Evolutionary conservation across 2,888 invertebrate genomes (phyloP), one percentile per base, ranked within the genome.

Genomic region (Orthonevra nobilis): DNA sequence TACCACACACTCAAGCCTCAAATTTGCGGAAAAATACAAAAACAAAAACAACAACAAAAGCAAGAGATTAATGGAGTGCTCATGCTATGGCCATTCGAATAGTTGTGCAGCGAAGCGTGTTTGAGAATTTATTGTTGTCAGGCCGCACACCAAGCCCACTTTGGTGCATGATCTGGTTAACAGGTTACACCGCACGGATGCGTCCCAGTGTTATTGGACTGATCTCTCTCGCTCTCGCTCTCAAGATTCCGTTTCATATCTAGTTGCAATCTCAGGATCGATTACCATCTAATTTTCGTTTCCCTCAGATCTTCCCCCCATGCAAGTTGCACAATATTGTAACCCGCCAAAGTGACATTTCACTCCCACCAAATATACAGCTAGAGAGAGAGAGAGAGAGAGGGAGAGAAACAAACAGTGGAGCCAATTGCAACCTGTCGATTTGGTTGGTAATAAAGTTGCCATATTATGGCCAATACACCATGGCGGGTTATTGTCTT

Each of bases 321-420:
- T 19, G 9, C 15, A 9, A 7, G 52, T 77, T 72, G 72, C 77
- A 60, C 64, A 72, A 77, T 34, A 34, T 54, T 38, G 26, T n/a
- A n/a, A n/a, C 36, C 58, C 60, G 68, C 30, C 30, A 66, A 77
- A 60, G 64, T 77, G 77, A 77, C 77, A 77, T 77, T 77, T 77
- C 46, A 64, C 72, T 72, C 77, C 77, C 46, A 64, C 58, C 6
- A 36, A n/a, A n/a, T n/a, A n/a, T n/a, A n/a, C n/a, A n/a, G n/a
- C n/a, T n/a, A n/a, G n/a, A n/a, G n/a, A n/a, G n/a, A n/a, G n/a
- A n/a, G n/a, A n/a, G n/a, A 54, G 26, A 58, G 48, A 36, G 30
- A 38, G 20, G 5, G 14, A 0, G 6, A 14, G 30, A 14, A 1
- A 28, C 17, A 15, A 9, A 48, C 15, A 5, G 17, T 5, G 23